Percentiles rank a stretch among this genome's conserved stretches.
phyloP scores from a whole-genome alignment of 2,797 vertebrate genomes.

The Limosa lapponica region DNA sequence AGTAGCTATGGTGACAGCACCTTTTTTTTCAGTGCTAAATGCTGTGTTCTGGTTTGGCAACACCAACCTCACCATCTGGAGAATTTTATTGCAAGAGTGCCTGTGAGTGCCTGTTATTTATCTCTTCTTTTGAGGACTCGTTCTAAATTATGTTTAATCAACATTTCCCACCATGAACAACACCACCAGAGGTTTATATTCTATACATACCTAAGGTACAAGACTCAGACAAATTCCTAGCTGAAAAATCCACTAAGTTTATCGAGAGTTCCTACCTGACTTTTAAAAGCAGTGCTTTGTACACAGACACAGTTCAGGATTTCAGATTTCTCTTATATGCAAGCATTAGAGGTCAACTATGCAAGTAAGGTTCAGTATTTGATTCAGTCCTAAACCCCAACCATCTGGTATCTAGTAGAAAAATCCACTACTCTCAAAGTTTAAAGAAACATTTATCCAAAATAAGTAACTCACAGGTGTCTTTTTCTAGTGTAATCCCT shows the following conservation, averaged over 20 bases:
- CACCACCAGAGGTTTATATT: background rate
- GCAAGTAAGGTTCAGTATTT: background rate
- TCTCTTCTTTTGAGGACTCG: background rate
- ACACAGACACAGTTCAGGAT: background rate
- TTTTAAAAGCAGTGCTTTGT: background rate
- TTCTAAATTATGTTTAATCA: background rate
- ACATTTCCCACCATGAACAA: background rate
- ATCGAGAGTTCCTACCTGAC: background rate
- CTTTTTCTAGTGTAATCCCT: background rate
- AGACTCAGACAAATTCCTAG: background rate
- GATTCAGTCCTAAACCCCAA: background rate
- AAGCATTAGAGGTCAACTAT: background rate
- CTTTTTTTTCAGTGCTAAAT: background rate
- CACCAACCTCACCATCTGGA: conserved; percentile 9
- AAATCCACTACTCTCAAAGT: background rate
- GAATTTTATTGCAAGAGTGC: background rate
- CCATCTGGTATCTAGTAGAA: background rate
- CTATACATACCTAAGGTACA: background rate
- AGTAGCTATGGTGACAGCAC: conserved; percentile 58
- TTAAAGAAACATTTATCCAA: background rate
- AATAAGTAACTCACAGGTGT: background rate
- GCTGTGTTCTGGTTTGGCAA: background rate
- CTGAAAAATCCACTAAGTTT: background rate
- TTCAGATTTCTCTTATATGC: background rate
- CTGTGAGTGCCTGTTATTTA: background rate